Evolutionary conservation across 2,113 vertebrate species (phyloP), one percentile per base, ranked within the genome.

Genomic region (Hyaena hyaena): DNA sequence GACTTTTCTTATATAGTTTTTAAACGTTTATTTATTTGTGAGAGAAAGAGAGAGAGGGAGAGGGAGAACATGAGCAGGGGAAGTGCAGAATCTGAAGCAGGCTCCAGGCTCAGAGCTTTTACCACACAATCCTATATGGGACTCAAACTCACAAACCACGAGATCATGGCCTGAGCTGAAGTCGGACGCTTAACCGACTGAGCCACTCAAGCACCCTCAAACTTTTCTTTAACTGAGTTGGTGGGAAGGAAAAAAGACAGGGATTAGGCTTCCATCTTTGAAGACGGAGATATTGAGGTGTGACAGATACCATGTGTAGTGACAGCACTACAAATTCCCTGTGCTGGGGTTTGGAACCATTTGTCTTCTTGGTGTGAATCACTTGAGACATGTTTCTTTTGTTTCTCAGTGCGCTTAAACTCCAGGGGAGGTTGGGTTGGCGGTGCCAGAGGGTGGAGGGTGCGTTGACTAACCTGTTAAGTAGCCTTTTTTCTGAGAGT

Each of bases 401-500:
- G 68, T 92, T 73, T 96, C 65, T 92, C 11, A 0, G 12, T 85
- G 91, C 88, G 63, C 73, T 84, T 96, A 61, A 74, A 73, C 31
- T 96, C 77, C 45, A 89, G 80, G 58, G 92, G 83, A 93, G 68
- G 8, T 81, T 87, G 86, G 90, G 16, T 55, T 84, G 31, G 45
- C 53, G 19, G 10, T 92, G 58, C 97, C 95, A 77, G 95, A 88
- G 90, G 92, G 90, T 65, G 87, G 95, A 94, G 90, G 48, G 71
- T n/a, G 50, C 45, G 33, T 91, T 95, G 96, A 92, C 92, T 97
- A 92, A 96, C 97, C 93, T 93, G n/a, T 74, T 87, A 87, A 97
- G 73, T 88, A 80, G 90, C 69, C 97, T 98, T 97, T 98, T 97
- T 96, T 96, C 90, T 90, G 35, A 73, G 31, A 87, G 83, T 92